These are phyloP conservation scores for Troides helena DNA, from an alignment of 2,888 invertebrate genomes.

Conservation along the genomic window DNA sequence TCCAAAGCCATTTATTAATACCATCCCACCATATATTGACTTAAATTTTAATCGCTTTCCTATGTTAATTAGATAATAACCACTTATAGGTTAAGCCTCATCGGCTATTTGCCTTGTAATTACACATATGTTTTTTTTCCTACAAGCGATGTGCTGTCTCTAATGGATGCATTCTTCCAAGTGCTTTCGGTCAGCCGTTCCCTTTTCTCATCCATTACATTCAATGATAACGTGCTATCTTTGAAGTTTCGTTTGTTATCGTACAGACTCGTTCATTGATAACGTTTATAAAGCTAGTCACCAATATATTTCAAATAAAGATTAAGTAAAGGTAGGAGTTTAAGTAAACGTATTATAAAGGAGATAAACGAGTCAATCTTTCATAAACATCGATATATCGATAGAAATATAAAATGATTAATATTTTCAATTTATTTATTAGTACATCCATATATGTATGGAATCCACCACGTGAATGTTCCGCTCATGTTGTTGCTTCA, in stretches of 20 bases:
- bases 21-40: conserved; percentile 18
- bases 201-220: conserved; percentile 34
- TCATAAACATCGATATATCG: too few relatives aligned
- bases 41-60: conserved; percentile 38
- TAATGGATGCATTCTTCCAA: conserved; percentile 32
- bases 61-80: conserved; percentile 36
- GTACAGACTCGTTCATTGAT: conserved; percentile 24
- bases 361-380: too few relatives aligned
- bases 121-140: conserved; percentile 33
- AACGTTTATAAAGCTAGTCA: too few relatives aligned
- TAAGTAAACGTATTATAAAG: too few relatives aligned
- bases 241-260: conserved; percentile 18
- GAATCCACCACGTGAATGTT: too few relatives aligned
- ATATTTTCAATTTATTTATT: too few relatives aligned
- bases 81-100: conserved; percentile 30
- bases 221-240: conserved; percentile 29
- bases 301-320: too few relatives aligned
- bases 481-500: too few relatives aligned
- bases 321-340: too few relatives aligned
- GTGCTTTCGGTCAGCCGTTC: conserved; percentile 21
- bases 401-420: too few relatives aligned
- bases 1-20: conserved; percentile 17
- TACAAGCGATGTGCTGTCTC: conserved; percentile 34
- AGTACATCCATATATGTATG: too few relatives aligned
- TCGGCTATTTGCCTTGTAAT: conserved; percentile 37